phyloP scores from a whole-genome alignment of 2,797 vertebrate genomes.

The Sternotherus odoratus region DNA sequence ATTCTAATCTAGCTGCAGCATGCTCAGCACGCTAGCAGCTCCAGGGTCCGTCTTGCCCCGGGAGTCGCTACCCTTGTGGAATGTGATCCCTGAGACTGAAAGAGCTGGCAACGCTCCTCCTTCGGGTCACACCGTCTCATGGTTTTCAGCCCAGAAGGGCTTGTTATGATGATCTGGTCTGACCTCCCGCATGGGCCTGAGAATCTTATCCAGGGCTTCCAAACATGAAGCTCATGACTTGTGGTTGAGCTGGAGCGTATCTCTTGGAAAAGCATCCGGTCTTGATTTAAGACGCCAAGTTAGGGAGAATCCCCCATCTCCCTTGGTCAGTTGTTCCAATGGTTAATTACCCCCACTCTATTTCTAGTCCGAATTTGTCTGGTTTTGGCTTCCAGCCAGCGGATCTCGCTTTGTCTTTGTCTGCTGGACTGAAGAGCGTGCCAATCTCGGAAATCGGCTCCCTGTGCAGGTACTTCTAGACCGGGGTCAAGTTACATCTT shows the following conservation, averaged over 20 bases:
- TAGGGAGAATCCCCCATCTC: not conserved
- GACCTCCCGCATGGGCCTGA: not conserved
- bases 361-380: not conserved
- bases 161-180: not conserved
- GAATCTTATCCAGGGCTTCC: not conserved
- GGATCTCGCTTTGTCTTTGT: not conserved
- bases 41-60: not conserved
- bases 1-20: not conserved
- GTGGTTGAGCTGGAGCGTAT: not conserved
- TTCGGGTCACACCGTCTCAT: not conserved
- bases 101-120: not conserved
- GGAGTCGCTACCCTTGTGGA: not conserved
- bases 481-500: not conserved
- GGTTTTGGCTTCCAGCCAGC: not conserved
- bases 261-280: not conserved
- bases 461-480: not conserved
- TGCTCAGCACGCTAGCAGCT: not conserved
- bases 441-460: not conserved
- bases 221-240: not conserved
- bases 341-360: not conserved
- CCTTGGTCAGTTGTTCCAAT: not conserved
- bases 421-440: not conserved
- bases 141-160: not conserved
- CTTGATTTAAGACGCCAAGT: not conserved
- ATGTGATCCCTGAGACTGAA: not conserved